Base-by-base conservation (phyloP, 2,113 vertebrate genomes). In the Ibidorhyncha struthersii region DNA sequence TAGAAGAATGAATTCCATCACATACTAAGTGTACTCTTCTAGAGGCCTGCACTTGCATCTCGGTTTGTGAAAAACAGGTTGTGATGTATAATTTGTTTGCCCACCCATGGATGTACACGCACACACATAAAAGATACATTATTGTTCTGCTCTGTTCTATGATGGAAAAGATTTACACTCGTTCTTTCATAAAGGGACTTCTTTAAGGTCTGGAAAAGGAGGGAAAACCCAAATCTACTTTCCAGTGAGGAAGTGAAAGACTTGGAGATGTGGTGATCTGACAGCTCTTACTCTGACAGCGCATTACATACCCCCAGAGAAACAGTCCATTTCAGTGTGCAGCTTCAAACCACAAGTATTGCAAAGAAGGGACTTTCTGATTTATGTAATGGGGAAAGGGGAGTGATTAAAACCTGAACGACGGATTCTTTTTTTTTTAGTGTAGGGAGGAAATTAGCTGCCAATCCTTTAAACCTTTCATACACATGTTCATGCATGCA, bases 101-200 rank as follows among this genome's bases (percentile, higher is more conserved):
- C 16, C 7, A 0, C 36, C 21, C 14, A 0, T 21, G 23, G 8
- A 20, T 49, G 4, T 41, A 26, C 9, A 38, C 9, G 10, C 7
- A 4, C 6, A 5, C 12, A 49, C 2, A 2, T 14, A 27, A 56
- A 53, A 66, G 22, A 38, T 23, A 45, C 2, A 25, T 41, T 32
- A 2, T 26, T 82, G 18, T 65, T 67, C 26, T 67, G 8, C 26
- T 47, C 3, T 74, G 0, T 36, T 70, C 16, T 70, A 40, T 43
- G 15, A 59, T 67, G 29, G 13, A 78, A 69, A 85, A 93, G 4
- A 27, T 47, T 91, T 65, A 29, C 19, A 22, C 5, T 62, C 8
- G 22, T 55, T 53, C 14, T 59, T 74, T 79, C 56, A 41, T 41
- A 50, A 65, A 73, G 9, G 6, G 4, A 14, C 8, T 69, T 73